A percentile compares a stretch with the other conserved stretches of the same genome.
phyloP scores from a whole-genome alignment of 2,888 invertebrate species.

The Epinotia ramella region DNA sequence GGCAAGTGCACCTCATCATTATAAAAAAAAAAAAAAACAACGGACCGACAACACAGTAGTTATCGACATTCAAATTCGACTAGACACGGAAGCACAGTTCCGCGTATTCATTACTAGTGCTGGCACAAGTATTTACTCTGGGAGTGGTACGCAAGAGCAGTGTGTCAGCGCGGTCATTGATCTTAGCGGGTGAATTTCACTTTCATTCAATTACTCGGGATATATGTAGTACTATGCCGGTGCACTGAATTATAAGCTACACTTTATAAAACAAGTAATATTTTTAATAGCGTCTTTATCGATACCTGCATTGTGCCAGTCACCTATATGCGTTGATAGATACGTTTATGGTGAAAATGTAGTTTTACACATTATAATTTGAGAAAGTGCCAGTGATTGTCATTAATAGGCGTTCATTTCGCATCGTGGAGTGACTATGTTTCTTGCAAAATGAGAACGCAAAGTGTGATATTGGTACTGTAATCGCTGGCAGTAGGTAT shows the following conservation, averaged over 20 bases:
- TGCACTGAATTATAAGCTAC: conserved; percentile 47
- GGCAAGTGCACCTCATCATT: background rate
- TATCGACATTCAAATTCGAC: conserved; percentile 13
- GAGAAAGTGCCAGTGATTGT: conserved; percentile 38
- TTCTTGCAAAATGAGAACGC: conserved; percentile 22
- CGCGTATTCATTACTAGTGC: conserved; percentile 36
- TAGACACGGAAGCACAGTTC: conserved; percentile 16
- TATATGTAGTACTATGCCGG: conserved; percentile 48
- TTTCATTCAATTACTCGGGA: conserved; percentile 73
- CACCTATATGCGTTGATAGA: conserved; percentile 32
- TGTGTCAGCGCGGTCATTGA: conserved; percentile 79
- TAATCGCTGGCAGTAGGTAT: background rate
- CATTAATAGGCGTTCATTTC: conserved; percentile 20
- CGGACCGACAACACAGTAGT: background rate
- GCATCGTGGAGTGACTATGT: conserved; percentile 29
- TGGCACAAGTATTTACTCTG: conserved; percentile 33
- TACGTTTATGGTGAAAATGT: conserved; percentile 42
- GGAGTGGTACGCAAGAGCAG: conserved; percentile 47
- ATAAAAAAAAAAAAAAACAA: background rate
- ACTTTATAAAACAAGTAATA: conserved; percentile 31
- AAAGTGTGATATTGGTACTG: background rate
- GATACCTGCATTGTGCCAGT: conserved; percentile 37
- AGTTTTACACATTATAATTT: conserved; percentile 40
- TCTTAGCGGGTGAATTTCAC: conserved; percentile 75
- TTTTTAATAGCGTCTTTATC: conserved; percentile 20